Evolutionary conservation across 2,888 invertebrate genomes (phyloP).

Genomic region (Drosophila melanosoma): DNA sequence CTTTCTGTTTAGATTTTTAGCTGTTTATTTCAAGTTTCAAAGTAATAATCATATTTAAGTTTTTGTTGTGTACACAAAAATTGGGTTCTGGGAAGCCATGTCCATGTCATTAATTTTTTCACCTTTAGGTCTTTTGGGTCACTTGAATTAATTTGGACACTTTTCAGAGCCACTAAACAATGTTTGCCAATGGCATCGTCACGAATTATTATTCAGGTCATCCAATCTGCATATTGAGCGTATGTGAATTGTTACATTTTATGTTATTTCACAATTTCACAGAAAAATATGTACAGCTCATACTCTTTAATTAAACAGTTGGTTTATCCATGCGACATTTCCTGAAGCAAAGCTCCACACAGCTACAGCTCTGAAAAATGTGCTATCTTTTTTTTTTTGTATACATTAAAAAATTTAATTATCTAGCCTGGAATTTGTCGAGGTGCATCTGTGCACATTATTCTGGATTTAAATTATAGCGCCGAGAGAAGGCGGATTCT

Average conservation of each 20-base stretch:
- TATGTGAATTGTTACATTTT: background rate
- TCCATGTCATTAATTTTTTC: background rate
- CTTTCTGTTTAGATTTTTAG: too few species aligned
- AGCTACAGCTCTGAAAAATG: conserved; percentile 31
- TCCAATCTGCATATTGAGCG: conserved; percentile 28
- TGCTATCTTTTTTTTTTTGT: conserved; percentile 27
- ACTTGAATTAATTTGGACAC: conserved; percentile 2
- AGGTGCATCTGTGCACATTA: background rate
- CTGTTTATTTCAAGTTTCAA: background rate
- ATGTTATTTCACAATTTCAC: background rate
- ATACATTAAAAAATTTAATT: background rate
- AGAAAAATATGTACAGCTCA: conserved; percentile 12
- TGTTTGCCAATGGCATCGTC: conserved; percentile 14
- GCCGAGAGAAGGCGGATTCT: conserved; percentile 11
- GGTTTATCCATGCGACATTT: background rate
- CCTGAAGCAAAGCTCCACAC: conserved; percentile 21
- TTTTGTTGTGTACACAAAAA: background rate
- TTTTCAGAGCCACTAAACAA: conserved; percentile 14
- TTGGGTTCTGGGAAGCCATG: too few species aligned
- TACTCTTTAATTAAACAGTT: background rate
- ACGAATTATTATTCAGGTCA: conserved; percentile 8
- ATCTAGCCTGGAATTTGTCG: background rate
- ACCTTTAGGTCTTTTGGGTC: background rate
- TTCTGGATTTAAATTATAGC: conserved; percentile 9
- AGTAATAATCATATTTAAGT: conserved; percentile 1